phyloP scores from a whole-genome alignment of 2,888 invertebrate species.

The Stictocephala bisonia region DNA sequence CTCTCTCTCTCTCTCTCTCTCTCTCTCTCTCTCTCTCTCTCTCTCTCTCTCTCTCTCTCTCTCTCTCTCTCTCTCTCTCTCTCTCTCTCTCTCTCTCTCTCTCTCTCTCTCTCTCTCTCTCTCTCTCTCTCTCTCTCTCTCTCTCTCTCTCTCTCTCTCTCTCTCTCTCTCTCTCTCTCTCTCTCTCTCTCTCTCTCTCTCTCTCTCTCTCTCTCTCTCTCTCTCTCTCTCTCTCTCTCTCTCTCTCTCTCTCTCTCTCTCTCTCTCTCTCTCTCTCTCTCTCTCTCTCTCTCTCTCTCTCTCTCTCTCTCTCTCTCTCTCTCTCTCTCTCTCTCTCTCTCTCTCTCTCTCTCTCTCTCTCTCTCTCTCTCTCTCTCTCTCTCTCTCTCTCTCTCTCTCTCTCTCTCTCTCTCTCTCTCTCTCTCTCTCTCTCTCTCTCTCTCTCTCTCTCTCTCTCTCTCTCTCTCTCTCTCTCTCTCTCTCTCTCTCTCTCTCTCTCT shows the following conservation, averaged over 20 bases:
- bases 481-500: background rate
- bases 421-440: background rate
- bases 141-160: background rate
- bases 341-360: background rate
- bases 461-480: background rate
- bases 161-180: background rate
- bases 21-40: background rate
- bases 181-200: background rate
- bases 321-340: background rate
- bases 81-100: background rate
- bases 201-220: background rate
- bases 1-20: background rate
- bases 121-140: background rate
- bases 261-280: background rate
- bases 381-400: background rate
- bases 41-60: background rate
- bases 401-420: background rate
- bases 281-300: background rate
- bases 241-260: background rate
- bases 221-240: background rate
- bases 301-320: background rate
- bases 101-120: background rate
- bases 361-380: background rate
- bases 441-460: background rate
- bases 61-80: background rate